Evolutionary conservation across 1,140 invertebrate genomes (phyloP).

Genomic region (Tetramorium simillimum): DNA sequence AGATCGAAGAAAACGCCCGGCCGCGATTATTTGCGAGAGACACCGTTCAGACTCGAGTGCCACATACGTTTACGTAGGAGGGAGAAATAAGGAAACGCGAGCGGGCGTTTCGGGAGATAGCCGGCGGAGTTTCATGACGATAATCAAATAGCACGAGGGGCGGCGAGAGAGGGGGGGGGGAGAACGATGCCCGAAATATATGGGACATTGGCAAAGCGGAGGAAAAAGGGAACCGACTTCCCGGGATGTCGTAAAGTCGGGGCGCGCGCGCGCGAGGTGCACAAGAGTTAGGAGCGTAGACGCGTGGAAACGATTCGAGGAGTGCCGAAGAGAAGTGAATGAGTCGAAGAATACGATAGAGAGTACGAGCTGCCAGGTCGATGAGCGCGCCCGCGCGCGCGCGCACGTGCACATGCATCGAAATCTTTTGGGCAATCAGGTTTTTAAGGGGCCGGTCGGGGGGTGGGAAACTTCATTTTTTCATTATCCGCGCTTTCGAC

Average conservation of each 20-base stretch:
- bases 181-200: constrained; percentile 18
- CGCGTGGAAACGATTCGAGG: constrained; percentile 20
- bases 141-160: constrained; percentile 56
- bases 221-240: constrained; percentile 20
- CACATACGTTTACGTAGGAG: constrained; percentile 18
- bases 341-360: neutral
- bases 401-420: neutral
- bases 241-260: constrained; percentile 44
- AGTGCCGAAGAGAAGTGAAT: neutral
- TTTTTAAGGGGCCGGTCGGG: neutral
- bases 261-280: constrained; percentile 1
- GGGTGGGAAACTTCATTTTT: constrained; percentile 6
- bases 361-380: no score
- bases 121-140: constrained; percentile 50
- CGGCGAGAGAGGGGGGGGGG: no score
- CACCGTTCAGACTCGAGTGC: constrained; percentile 29
- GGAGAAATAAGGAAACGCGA: constrained; percentile 21
- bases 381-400: neutral
- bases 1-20: constrained; percentile 43
- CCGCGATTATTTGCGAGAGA: constrained; percentile 57
- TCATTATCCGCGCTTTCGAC: neutral
- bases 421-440: constrained; percentile 7
- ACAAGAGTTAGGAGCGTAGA: constrained; percentile 1
- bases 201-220: constrained; percentile 38
- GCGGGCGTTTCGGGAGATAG: constrained; percentile 49